Conservation (phyloP, 2,113 vertebrate species). For the Calidris pugnax region DNA sequence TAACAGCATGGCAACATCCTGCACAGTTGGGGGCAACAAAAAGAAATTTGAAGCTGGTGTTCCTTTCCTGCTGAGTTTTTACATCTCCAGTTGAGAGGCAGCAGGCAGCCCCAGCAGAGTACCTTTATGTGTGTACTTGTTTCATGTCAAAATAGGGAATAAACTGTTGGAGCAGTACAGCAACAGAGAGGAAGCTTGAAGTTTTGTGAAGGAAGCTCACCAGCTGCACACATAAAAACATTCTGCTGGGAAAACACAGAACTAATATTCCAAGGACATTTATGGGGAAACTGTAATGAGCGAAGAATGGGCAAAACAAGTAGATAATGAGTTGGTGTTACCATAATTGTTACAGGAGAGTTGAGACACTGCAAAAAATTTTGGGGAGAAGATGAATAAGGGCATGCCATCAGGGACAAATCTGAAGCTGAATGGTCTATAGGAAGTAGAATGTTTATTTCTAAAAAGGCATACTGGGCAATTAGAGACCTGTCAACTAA, state of each 20-base stretch:
- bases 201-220: constrained; percentile 55
- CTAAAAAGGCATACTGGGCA: background rate
- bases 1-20: constrained; percentile 64
- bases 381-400: constrained; percentile 5
- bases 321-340: constrained; percentile 44
- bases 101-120: constrained; percentile 66
- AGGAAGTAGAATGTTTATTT: constrained; percentile 13
- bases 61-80: constrained; percentile 63
- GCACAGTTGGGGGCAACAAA: constrained; percentile 56
- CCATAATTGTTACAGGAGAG: background rate
- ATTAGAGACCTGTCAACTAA: constrained; percentile 11
- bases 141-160: constrained; percentile 65
- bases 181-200: constrained; percentile 16
- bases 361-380: background rate
- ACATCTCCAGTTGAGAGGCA: constrained; percentile 65
- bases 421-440: constrained; percentile 24
- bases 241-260: constrained; percentile 41
- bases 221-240: constrained; percentile 57
- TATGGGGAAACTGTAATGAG: constrained; percentile 11
- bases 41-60: constrained; percentile 50
- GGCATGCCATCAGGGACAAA: background rate
- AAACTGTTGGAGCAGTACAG: constrained; percentile 28
- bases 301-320: constrained; percentile 26
- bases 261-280: constrained; percentile 55
- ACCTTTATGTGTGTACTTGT: constrained; percentile 50